These are phyloP conservation scores for Erinaceus europaeus DNA, from an alignment of 2,113 vertebrate genomes.

Conservation along the genomic window DNA sequence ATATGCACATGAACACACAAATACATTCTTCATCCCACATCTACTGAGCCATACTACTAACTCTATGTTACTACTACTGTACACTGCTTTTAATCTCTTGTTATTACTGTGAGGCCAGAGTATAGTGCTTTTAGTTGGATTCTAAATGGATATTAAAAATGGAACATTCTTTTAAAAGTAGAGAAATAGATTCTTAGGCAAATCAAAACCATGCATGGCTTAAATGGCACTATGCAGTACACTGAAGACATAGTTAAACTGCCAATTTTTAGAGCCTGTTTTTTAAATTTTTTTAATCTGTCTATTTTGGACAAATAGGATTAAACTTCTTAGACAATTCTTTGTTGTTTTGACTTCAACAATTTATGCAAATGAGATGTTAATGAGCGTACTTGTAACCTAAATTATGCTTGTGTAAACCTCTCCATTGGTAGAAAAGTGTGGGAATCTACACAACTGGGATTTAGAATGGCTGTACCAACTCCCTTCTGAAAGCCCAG, in stretches of 20 bases:
- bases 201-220: slow-evolving; percentile 73
- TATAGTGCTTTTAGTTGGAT: background rate
- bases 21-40: background rate
- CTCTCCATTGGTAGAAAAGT: slow-evolving; percentile 92
- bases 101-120: background rate
- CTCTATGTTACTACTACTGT: background rate
- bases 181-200: slow-evolving; percentile 56
- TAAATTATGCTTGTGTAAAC: slow-evolving; percentile 94
- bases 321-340: slow-evolving; percentile 91
- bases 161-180: background rate
- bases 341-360: slow-evolving; percentile 95
- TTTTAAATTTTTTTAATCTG: slow-evolving; percentile 58
- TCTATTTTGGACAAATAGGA: slow-evolving; percentile 88
- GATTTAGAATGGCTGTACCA: slow-evolving; percentile 89
- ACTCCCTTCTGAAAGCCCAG: slow-evolving; percentile 89
- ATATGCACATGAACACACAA: background rate
- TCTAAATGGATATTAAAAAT: slow-evolving; percentile 9
- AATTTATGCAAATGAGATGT: slow-evolving; percentile 99
- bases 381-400: slow-evolving; percentile 95
- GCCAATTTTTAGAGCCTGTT: slow-evolving; percentile 78
- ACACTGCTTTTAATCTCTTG: background rate
- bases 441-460: slow-evolving; percentile 94
- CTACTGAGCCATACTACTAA: background rate
- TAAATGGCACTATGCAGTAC: slow-evolving; percentile 68
- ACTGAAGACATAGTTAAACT: slow-evolving; percentile 73